Evolutionary conservation across 2,797 vertebrate genomes (phyloP).

Genomic region (Halcyon chelicuti): DNA sequence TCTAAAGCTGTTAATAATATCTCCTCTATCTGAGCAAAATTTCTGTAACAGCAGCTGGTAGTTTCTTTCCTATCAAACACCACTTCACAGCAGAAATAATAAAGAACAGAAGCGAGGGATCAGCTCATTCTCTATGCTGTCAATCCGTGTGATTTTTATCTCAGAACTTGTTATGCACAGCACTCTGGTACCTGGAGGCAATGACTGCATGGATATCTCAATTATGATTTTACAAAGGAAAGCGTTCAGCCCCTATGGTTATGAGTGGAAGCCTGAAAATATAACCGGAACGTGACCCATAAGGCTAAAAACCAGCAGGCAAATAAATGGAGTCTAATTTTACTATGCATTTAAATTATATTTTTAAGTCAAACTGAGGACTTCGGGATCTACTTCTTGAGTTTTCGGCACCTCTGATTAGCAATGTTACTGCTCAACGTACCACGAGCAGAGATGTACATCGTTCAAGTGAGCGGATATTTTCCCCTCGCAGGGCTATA

Average conservation of each 20-base stretch:
- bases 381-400: neutral
- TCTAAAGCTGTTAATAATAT: constrained; percentile 2
- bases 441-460: neutral
- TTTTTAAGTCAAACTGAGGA: neutral
- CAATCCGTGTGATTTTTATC: constrained; percentile 2
- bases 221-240: neutral
- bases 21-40: neutral
- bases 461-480: neutral
- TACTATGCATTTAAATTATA: neutral
- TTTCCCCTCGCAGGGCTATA: neutral
- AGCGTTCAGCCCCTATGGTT: neutral
- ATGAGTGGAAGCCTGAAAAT: neutral
- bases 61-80: neutral
- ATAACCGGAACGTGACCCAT: neutral
- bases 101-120: constrained; percentile 4
- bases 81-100: neutral
- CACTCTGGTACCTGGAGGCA: constrained; percentile 18
- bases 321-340: neutral
- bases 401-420: neutral
- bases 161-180: neutral
- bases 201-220: constrained; percentile 11
- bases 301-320: neutral
- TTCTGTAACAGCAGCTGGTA: constrained; percentile 33
- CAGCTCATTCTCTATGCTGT: neutral
- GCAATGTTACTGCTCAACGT: neutral